Base-by-base conservation (phyloP, 2,797 vertebrate species). In the Triplophysa yarkandensis region DNA sequence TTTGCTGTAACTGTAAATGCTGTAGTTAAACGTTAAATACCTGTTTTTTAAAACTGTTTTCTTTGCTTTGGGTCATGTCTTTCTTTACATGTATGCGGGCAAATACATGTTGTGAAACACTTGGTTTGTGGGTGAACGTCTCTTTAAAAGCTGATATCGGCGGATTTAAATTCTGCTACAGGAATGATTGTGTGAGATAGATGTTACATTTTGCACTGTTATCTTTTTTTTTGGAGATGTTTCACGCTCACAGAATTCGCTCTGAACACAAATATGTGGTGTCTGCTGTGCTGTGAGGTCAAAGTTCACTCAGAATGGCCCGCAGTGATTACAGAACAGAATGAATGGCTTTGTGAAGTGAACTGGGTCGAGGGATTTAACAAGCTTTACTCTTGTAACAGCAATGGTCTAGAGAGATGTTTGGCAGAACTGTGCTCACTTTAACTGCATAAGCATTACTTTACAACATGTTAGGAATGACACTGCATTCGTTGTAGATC, bases 251-350 rank as follows among this genome's bases (percentile, higher is more conserved):
- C 6, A 48, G 55, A 48, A 28, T 17, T 11, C 2, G 14, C 68
- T 60, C 25, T 44, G 16, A 60, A 70, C 67, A 58, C 39, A 32
- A 32, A 58, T 32, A 32, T 19, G 16, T 16, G 0, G 55, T 36
- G 23, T 60, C 23, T 52, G 25, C 9, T 3, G 21, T 19, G 50
- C 21, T 10, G 21, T 2, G 34, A 43, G 43, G 52, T 67, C 25
- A 72, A 16, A 68, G 34, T 23, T 62, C 44, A 71, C 19, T 61
- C 50, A 57, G n/a, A 0, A 23, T 21, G 55, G 65, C 41, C 55
- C 19, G 19, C 67, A 21, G 27, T 58, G 54, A 70, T 58, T 70
- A 70, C 68, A 32, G 39, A 58, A 19, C 52, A 44, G 68, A 69
- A 46, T 8, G 43, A 61, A 48, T 34, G 41, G 41, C 11, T 69